These are phyloP conservation scores for Cheiracanthium punctorium DNA, from an alignment of 2,888 invertebrate genomes.

Conservation along the genomic window DNA sequence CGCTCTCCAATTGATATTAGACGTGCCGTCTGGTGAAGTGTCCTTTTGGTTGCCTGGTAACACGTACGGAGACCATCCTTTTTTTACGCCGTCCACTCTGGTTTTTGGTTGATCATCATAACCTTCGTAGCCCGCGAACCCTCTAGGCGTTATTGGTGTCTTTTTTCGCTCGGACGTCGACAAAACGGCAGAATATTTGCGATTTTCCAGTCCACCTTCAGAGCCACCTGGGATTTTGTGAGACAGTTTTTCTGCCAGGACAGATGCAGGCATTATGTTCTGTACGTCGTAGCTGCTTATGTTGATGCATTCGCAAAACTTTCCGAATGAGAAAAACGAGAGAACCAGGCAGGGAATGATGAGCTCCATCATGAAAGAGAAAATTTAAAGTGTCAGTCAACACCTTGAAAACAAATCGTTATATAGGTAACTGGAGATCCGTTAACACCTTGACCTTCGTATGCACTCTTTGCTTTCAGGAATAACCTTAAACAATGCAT, in stretches of 20 bases:
- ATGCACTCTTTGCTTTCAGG: background rate
- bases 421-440: background rate
- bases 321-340: background rate
- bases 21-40: conserved; percentile 23
- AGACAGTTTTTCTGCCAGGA: background rate
- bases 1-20: conserved; percentile 21
- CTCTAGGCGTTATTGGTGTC: conserved; percentile 30
- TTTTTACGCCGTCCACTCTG: background rate
- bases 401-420: background rate
- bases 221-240: background rate
- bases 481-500: background rate
- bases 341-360: background rate
- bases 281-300: background rate
- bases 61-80: conserved; percentile 45
- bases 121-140: conserved; percentile 30
- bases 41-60: conserved; percentile 26
- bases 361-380: background rate
- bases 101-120: conserved; percentile 1
- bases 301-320: background rate
- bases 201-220: background rate
- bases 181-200: background rate
- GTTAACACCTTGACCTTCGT: background rate
- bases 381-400: too few species aligned
- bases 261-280: background rate
- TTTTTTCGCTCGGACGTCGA: background rate